Evolutionary conservation across 35 echinoderm and acorn worm genomes (phyloP).

Genomic region (Strongylocentrotus purpuratus): DNA sequence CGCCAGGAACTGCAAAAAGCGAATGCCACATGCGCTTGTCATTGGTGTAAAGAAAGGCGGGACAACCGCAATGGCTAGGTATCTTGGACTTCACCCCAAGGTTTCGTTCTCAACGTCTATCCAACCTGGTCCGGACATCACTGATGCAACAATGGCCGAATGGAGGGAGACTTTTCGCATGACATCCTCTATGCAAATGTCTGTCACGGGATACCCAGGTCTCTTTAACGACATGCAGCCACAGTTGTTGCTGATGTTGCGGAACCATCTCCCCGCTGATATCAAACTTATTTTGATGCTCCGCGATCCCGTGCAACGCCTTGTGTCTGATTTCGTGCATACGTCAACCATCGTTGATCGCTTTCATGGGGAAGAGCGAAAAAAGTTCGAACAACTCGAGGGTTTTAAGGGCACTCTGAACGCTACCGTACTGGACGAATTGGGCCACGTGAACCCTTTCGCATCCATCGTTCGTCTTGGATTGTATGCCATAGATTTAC

Average conservation of each 20-base stretch:
- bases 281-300: conserved; percentile 20
- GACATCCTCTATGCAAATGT: neutral
- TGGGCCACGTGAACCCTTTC: neutral
- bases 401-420: neutral
- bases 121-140: neutral
- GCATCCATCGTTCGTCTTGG: neutral
- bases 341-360: neutral
- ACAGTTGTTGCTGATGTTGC: neutral
- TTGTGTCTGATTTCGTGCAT: neutral
- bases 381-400: neutral
- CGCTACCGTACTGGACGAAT: neutral
- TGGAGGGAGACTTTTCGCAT: neutral
- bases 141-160: neutral
- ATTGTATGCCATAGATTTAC: neutral
- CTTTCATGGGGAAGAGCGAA: neutral
- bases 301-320: neutral
- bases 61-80: conserved; percentile 1
- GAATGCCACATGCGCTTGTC: neutral
- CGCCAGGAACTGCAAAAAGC: neutral
- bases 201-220: conserved; percentile 1
- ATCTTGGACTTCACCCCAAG: neutral
- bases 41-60: neutral
- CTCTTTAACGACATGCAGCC: conserved; percentile 1
- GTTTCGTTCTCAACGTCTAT: neutral
- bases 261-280: neutral